phyloP scores from a whole-genome alignment of 2,888 invertebrate species.

The Steinernema hermaphroditum region DNA sequence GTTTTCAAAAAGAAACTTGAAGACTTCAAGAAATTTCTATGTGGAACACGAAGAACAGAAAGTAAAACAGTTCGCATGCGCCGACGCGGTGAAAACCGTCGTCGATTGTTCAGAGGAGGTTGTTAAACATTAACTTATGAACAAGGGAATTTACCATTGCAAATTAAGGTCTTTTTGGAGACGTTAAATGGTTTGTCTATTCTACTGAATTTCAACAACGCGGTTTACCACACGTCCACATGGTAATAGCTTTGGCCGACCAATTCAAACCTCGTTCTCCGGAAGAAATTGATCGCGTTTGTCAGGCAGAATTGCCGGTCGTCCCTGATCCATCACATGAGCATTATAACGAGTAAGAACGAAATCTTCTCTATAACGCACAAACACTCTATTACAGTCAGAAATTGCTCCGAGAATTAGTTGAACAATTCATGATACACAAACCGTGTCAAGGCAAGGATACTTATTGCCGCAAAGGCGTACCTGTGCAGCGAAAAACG shows the following conservation, averaged over 20 bases:
- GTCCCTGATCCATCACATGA: not conserved
- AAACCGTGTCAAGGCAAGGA: not conserved
- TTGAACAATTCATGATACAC: not conserved
- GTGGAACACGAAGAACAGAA: not conserved
- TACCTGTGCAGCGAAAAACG: not conserved
- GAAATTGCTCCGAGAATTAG: not conserved
- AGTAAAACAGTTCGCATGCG: not conserved
- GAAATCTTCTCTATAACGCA: not conserved
- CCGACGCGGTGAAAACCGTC: not conserved
- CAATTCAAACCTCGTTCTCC: not conserved
- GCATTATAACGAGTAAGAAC: no score
- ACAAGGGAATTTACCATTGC: not conserved
- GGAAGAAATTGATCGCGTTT: not conserved
- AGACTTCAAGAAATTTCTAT: not conserved
- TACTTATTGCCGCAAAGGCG: not conserved
- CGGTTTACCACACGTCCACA: not conserved
- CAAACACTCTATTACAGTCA: not conserved
- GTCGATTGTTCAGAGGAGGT: not conserved
- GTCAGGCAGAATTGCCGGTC: not conserved
- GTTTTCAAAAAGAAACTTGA: conserved; percentile 3
- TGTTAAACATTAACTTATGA: not conserved
- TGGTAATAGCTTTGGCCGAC: not conserved
- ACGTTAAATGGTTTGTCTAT: not conserved
- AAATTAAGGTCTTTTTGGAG: not conserved
- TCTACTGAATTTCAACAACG: not conserved